Evolutionary conservation across 2,113 vertebrate species (phyloP).

Genomic region (Phocoena sinus): DNA sequence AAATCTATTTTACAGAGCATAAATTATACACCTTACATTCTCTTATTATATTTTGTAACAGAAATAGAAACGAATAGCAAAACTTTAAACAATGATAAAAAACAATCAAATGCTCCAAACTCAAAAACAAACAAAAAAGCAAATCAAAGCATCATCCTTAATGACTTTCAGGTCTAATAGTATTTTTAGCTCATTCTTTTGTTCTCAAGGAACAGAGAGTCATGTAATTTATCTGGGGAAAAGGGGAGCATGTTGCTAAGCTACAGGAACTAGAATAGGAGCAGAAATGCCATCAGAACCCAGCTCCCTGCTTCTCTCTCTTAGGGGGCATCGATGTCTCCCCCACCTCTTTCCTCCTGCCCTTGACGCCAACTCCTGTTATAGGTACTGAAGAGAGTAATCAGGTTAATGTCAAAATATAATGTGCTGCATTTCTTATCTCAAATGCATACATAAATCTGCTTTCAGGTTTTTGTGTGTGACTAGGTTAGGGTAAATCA

Average conservation of each 20-base stretch:
- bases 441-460: not conserved
- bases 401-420: not conserved
- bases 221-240: not conserved
- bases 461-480: not conserved
- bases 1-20: not conserved
- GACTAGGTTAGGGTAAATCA: not conserved
- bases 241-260: not conserved
- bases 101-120: not conserved
- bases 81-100: not conserved
- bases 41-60: not conserved
- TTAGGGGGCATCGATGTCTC: accelerated
- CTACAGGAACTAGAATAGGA: not conserved
- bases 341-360: not conserved
- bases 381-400: not conserved
- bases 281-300: not conserved
- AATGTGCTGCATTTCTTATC: not conserved
- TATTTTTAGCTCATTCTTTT: not conserved
- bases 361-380: too few species aligned
- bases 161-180: not conserved
- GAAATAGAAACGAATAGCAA: not conserved
- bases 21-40: not conserved
- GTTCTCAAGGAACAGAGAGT: not conserved
- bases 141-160: not conserved
- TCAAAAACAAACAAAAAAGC: not conserved
- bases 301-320: not conserved